These are phyloP conservation scores for Panzeria rudis DNA, from an alignment of 2,888 invertebrate genomes.

Conservation along the genomic window DNA sequence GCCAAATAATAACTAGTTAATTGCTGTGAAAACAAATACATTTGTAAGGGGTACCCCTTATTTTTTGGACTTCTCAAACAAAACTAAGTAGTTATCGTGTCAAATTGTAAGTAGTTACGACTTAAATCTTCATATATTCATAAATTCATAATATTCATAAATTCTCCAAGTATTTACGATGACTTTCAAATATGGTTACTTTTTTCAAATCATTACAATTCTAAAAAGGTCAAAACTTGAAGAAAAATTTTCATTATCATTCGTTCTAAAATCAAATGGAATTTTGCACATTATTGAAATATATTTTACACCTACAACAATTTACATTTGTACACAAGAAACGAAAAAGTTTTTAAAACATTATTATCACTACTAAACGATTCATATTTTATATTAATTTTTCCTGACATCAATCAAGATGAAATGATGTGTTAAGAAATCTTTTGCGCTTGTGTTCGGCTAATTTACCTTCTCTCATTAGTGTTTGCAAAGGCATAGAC, in stretches of 20 bases:
- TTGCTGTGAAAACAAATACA: too few relatives aligned
- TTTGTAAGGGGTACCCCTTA: too few relatives aligned
- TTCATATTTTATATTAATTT: constrained; percentile 61
- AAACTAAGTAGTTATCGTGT: too few relatives aligned
- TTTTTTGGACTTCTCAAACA: too few relatives aligned
- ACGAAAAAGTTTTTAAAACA: background rate
- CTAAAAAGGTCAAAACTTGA: too few relatives aligned
- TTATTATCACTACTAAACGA: constrained; percentile 47
- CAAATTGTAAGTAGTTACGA: too few relatives aligned
- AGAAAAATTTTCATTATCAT: too few relatives aligned
- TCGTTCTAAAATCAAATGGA: background rate
- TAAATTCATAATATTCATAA: too few relatives aligned
- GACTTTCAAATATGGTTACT: background rate
- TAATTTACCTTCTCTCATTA: constrained; percentile 63
- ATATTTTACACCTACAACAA: constrained; percentile 34
- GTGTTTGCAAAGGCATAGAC: constrained; percentile 12
- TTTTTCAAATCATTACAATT: too few relatives aligned
- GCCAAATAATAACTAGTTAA: too few relatives aligned
- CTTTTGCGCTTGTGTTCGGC: constrained; percentile 60
- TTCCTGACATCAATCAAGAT: constrained; percentile 50
- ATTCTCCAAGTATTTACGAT: too few relatives aligned
- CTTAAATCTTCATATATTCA: too few relatives aligned
- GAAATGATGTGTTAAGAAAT: constrained; percentile 67
- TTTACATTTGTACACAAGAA: constrained; percentile 9
- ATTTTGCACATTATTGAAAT: constrained; percentile 17